Percentiles rank a stretch among this genome's conserved stretches.
These are phyloP conservation scores for Onychostoma macrolepis DNA, from an alignment of 2,113 vertebrate species.

Conservation along the genomic window DNA sequence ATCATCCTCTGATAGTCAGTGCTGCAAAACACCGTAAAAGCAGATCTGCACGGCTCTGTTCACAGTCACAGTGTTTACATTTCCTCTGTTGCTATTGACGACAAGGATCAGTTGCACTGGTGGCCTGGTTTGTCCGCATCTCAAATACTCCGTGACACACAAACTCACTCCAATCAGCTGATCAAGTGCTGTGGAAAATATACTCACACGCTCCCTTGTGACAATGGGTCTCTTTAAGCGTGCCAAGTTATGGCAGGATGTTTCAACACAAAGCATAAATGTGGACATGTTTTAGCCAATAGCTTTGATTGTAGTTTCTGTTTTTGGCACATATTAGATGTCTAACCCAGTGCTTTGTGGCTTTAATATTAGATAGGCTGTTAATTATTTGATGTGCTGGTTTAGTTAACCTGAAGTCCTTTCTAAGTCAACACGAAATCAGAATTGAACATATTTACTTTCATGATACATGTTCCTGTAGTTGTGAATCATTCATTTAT, in stretches of 20 bases:
- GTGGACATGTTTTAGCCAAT: background rate
- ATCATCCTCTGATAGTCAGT: background rate
- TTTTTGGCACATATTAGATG: background rate
- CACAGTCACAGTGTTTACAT: conserved; percentile 24
- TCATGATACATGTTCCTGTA: background rate
- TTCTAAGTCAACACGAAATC: background rate
- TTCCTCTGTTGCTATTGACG: conserved; percentile 24
- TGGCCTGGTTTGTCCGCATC: conserved; percentile 29
- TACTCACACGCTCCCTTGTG: conserved; percentile 5
- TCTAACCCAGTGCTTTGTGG: background rate
- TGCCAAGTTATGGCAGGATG: background rate
- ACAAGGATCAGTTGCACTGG: conserved; percentile 20
- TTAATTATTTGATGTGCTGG: background rate
- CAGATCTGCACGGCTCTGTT: background rate
- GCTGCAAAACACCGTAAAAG: background rate
- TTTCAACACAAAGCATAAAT: background rate
- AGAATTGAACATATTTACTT: background rate
- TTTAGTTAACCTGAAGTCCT: background rate
- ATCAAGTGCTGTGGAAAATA: conserved; percentile 6
- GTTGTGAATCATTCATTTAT: background rate
- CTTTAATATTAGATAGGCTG: conserved; percentile 6
- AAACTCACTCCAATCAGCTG: conserved; percentile 27
- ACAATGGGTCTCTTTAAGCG: background rate
- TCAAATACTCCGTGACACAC: conserved; percentile 35
- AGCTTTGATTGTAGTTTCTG: background rate